Conservation (phyloP, 2,888 invertebrate species). For the Drosophila borealis region DNA sequence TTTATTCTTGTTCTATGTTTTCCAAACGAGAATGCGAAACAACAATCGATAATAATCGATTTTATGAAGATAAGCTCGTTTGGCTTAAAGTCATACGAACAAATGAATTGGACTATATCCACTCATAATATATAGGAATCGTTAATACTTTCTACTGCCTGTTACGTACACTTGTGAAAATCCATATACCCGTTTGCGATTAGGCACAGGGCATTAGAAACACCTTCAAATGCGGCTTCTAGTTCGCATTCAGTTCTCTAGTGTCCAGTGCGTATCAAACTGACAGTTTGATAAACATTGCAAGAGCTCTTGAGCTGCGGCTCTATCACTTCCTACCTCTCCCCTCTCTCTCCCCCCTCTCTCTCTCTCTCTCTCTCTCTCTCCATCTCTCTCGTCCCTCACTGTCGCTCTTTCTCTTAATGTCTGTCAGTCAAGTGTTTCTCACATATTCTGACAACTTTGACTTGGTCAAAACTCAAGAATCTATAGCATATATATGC, state of each 20-base stretch:
- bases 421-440: constrained; percentile 62
- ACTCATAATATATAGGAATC: no score
- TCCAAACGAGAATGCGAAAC: no score
- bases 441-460: constrained; percentile 59
- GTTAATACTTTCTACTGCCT: no score
- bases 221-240: constrained; percentile 32
- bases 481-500: constrained; percentile 55
- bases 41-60: no score
- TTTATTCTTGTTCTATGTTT: no score
- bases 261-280: constrained; percentile 22
- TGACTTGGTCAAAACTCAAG: constrained; percentile 70
- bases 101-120: no score
- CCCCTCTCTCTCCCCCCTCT: not conserved
- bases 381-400: not conserved
- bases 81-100: no score
- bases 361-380: not conserved
- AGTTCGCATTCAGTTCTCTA: not conserved
- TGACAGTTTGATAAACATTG: constrained; percentile 49
- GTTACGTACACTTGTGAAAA: not conserved
- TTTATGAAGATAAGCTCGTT: no score
- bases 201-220: not conserved
- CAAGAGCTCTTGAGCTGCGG: constrained; percentile 26
- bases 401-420: constrained; percentile 7
- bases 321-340: not conserved
- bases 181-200: not conserved